A percentile compares a stretch with the other conserved stretches of the same genome.
phyloP scores from a whole-genome alignment of 2,797 vertebrate genomes.

The Coregonus suidteri region DNA sequence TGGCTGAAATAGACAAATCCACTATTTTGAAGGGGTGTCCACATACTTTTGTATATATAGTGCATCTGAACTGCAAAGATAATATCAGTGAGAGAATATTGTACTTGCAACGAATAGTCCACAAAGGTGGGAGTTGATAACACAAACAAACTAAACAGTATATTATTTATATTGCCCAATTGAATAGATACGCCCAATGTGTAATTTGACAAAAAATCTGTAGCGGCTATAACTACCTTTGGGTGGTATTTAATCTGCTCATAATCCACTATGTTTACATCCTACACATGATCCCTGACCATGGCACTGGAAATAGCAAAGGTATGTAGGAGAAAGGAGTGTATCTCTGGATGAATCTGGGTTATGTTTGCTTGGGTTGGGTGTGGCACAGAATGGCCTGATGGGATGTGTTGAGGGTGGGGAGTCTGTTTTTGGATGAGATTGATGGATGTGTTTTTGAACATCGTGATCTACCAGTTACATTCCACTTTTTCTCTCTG shows the following conservation, averaged over 20 bases:
- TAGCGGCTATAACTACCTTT: background rate
- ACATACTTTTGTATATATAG: too few species aligned
- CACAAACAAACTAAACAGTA: background rate
- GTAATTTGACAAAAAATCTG: background rate
- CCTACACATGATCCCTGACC: too few species aligned
- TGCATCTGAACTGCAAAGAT: background rate
- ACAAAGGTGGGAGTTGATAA: background rate
- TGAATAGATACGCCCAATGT: background rate
- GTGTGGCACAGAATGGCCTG: background rate
- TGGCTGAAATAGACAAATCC: too few species aligned
- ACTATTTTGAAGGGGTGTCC: too few species aligned
- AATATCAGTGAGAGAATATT: background rate
- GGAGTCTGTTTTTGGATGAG: background rate
- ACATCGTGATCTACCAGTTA: background rate
- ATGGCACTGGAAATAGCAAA: background rate
- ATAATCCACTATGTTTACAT: background rate
- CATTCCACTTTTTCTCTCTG: slow-evolving; percentile 4
- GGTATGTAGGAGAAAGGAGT: background rate
- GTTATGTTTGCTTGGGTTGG: too few species aligned
- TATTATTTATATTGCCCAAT: background rate
- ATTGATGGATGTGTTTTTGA: background rate
- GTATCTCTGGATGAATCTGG: background rate
- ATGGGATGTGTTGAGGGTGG: background rate
- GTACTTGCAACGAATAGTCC: background rate
- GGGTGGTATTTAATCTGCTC: background rate